A percentile compares a stretch with the other conserved stretches of the same genome.
Conservation (phyloP, 2,113 vertebrate species). For the Hippocampus barbouri region DNA sequence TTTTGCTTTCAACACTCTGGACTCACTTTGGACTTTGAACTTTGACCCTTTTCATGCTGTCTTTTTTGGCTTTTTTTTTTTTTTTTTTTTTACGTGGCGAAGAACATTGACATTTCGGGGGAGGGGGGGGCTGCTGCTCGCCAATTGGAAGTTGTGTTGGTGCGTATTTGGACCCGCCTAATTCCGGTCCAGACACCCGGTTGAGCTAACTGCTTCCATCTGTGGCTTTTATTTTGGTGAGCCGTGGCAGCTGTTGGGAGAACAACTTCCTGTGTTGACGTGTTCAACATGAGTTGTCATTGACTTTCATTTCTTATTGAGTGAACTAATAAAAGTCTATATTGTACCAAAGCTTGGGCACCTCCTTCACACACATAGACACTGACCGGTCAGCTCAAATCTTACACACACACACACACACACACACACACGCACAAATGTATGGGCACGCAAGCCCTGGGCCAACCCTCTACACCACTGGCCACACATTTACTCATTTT, state of each 20-base stretch:
- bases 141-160: slow-evolving; percentile 1
- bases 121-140: slow-evolving; percentile 8
- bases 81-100: slow-evolving; percentile 34
- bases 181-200: background rate
- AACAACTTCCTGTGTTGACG: slow-evolving; percentile 51
- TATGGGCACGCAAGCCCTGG: background rate
- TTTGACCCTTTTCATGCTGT: slow-evolving; percentile 14
- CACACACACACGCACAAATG: background rate
- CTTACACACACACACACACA: background rate
- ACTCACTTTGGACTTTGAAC: slow-evolving; percentile 40
- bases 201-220: too few relatives aligned
- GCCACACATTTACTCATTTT: background rate
- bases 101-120: slow-evolving; percentile 21
- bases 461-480: background rate
- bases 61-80: slow-evolving; percentile 4
- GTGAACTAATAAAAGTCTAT: slow-evolving; percentile 71
- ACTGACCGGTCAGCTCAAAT: background rate
- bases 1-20: slow-evolving; percentile 27
- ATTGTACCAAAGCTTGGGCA: slow-evolving; percentile 57
- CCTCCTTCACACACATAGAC: slow-evolving; percentile 13
- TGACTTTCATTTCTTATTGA: slow-evolving; percentile 66
- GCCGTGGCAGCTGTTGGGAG: slow-evolving; percentile 25
- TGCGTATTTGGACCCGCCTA: background rate
- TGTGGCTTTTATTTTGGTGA: slow-evolving; percentile 5
- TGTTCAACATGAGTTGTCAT: slow-evolving; percentile 52